A percentile compares a stretch with the other conserved stretches of the same genome.
Evolutionary conservation across 2,888 invertebrate species (phyloP).

Genomic region (Hydropsyche betteni): DNA sequence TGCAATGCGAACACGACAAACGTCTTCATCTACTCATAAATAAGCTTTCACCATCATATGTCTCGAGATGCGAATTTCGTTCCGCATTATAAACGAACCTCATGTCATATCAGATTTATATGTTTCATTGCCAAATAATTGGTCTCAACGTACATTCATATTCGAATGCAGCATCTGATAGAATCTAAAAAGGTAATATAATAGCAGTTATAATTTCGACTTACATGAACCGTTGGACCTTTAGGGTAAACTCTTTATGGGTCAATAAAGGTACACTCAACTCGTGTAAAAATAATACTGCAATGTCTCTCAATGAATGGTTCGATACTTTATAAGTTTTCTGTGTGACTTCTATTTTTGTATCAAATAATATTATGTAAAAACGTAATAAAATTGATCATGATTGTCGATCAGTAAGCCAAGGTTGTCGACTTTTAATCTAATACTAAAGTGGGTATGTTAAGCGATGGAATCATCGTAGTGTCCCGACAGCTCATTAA

Average conservation of each 20-base stretch:
- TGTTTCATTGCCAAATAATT: constrained; percentile 41
- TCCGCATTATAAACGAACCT: constrained; percentile 38
- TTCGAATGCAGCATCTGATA: constrained; percentile 28
- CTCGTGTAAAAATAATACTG: no score
- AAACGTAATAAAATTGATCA: background rate
- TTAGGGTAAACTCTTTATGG: constrained; percentile 30
- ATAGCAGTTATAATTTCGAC: constrained; percentile 38
- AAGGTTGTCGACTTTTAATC: constrained; percentile 27
- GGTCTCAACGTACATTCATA: constrained; percentile 32
- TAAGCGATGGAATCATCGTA: no score
- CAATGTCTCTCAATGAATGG: no score
- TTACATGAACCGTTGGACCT: constrained; percentile 13
- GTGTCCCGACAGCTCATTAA: no score
- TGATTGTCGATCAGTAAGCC: constrained; percentile 20
- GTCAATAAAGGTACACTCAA: constrained; percentile 10
- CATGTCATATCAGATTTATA: constrained; percentile 39
- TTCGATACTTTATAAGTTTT: no score
- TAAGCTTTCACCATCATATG: constrained; percentile 40
- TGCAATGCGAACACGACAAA: background rate
- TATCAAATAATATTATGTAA: no score
- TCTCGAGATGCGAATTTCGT: constrained; percentile 39
- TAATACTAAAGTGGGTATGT: background rate
- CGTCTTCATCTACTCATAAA: constrained; percentile 25
- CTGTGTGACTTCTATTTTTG: no score
- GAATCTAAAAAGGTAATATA: constrained; percentile 44